phyloP scores from a whole-genome alignment of 2,797 vertebrate species.

The Pseudotriccus pelzelni region DNA sequence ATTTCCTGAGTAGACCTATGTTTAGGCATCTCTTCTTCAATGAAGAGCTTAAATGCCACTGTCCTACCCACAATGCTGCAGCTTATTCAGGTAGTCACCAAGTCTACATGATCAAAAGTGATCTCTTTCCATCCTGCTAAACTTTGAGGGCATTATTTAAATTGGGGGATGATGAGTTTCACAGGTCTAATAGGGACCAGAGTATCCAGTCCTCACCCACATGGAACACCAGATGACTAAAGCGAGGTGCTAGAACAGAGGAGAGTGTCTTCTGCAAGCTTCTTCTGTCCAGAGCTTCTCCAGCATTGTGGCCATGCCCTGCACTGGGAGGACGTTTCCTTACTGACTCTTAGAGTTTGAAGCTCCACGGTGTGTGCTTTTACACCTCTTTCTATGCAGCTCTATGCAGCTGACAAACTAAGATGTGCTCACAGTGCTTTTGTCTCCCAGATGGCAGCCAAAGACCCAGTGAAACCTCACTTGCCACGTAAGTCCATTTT shows the following conservation, averaged over 20 bases:
- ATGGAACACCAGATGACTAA: neutral
- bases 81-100: neutral
- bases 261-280: neutral
- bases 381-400: neutral
- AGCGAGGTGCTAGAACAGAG: rapidly evolving
- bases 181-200: neutral
- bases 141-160: neutral
- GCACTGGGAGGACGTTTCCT: neutral
- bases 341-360: neutral
- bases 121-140: neutral
- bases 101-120: neutral
- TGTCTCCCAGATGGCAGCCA: neutral
- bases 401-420: neutral
- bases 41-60: neutral
- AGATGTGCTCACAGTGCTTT: neutral
- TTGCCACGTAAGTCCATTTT: neutral
- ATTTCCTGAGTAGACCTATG: neutral
- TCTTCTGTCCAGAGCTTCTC: neutral
- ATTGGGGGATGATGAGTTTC: neutral
- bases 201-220: neutral
- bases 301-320: rapidly evolving
- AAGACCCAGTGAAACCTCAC: neutral
- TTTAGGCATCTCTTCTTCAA: neutral
- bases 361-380: neutral
- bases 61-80: neutral